Evolutionary conservation across 2,888 invertebrate species (phyloP), one percentile per base, ranked within the genome.

Genomic region (Melanostoma scalare): DNA sequence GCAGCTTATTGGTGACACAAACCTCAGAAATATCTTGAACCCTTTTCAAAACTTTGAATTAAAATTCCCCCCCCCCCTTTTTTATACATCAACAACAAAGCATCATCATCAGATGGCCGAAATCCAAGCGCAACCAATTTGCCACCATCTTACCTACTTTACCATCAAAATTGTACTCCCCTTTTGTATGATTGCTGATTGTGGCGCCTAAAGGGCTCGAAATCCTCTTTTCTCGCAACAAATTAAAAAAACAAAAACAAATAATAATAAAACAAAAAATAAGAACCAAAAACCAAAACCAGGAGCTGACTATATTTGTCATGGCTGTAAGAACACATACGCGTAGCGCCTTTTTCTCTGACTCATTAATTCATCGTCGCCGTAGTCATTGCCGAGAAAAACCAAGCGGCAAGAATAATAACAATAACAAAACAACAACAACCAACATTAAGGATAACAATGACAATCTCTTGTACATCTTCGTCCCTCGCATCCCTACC

Each of bases 401-500:
- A 40, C 52, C n/a, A 58, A 55, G 20, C 40, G 48, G 38, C 72
- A 75, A 80, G 61, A 61, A 73, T 53, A 80, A 75, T 69, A 80
- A 75, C 58, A 78, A 68, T 60, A 75, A 68, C 33, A 77, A 50
- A 46, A 44, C 48, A 74, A 53, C 48, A 84, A 69, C 76, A 76
- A 63, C 84, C 74, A 84, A 84, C 84, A 84, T 75, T 74, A 84
- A 79, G 84, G 79, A 84, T 84, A 84, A 84, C 84, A 84, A 84
- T 84, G 67, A 74, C 84, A 84, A 84, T 84, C 84, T 84, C 79
- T 84, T 84, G 84, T 84, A 84, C 36, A 69, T 48, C 46, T 46
- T 38, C 52, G 10, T 53, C 44, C 60, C 53, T 42, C 9, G 20
- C 61, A 33, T 50, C 44, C 6, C 10, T 46, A 6, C 6, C 58